Evolutionary conservation across 1,140 invertebrate species (phyloP).

Genomic region (Calliopsis andreniformis): DNA sequence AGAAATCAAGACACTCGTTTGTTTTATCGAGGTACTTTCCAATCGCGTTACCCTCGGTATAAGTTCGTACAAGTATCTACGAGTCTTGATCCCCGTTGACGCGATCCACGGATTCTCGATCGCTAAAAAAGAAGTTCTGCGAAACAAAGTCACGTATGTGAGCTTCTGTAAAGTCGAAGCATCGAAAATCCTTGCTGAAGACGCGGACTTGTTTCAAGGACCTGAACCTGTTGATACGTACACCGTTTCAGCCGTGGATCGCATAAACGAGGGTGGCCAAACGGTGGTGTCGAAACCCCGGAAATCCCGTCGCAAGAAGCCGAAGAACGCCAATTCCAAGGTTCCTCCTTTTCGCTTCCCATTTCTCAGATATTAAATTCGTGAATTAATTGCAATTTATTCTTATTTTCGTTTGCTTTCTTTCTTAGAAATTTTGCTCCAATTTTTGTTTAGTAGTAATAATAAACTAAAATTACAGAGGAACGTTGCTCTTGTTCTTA

Average conservation of each 20-base stretch:
- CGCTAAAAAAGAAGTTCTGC: not conserved
- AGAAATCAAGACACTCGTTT: slow-evolving; percentile 26
- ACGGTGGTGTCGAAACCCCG: slow-evolving; percentile 66
- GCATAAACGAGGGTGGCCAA: slow-evolving; percentile 61
- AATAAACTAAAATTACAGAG: no score
- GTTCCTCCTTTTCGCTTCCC: not conserved
- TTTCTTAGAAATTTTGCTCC: no score
- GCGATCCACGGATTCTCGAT: slow-evolving; percentile 22
- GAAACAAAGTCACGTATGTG: slow-evolving; percentile 10
- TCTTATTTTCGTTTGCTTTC: no score
- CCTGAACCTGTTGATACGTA: slow-evolving; percentile 29
- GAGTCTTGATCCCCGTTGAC: not conserved
- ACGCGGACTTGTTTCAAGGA: slow-evolving; percentile 3
- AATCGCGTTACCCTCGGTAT: slow-evolving; percentile 3
- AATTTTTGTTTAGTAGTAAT: no score
- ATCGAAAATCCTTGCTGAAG: not conserved
- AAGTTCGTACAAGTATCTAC: slow-evolving; percentile 20
- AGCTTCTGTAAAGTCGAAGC: not conserved
- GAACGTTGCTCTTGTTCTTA: no score
- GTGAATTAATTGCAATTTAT: no score
- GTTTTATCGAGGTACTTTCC: slow-evolving; percentile 22
- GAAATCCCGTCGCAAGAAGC: slow-evolving; percentile 72
- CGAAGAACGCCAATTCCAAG: slow-evolving; percentile 62
- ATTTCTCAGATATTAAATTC: no score
- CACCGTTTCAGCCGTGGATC: slow-evolving; percentile 68